Evolutionary conservation across 2,113 vertebrate species (phyloP).

Genomic region (Phrynosoma blainvillii): DNA sequence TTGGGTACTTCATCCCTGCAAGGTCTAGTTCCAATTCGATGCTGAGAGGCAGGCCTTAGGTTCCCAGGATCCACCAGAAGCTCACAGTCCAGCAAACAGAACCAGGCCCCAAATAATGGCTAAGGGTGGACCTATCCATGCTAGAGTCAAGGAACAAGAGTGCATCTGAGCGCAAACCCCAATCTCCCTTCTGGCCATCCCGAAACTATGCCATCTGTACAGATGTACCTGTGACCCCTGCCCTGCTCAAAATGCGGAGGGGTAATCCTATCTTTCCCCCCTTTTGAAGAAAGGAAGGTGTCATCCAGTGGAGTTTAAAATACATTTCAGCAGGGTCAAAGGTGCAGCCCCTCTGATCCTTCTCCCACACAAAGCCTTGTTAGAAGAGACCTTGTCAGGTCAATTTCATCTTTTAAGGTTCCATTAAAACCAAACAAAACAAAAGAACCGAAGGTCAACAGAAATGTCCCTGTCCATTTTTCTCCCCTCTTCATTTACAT

Average conservation of each 20-base stretch:
- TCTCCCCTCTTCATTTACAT: slow-evolving; percentile 15
- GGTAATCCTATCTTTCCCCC: background rate
- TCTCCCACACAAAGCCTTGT: slow-evolving; percentile 14
- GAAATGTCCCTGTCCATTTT: slow-evolving; percentile 1
- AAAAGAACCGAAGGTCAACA: slow-evolving; percentile 12
- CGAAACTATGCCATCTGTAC: background rate
- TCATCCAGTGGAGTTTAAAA: background rate
- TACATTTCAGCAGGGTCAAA: slow-evolving; percentile 39
- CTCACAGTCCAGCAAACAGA: background rate
- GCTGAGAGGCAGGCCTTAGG: too few species aligned
- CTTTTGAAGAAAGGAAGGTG: background rate
- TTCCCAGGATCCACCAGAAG: background rate
- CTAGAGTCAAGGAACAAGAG: background rate
- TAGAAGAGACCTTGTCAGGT: fast-evolving
- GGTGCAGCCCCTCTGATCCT: background rate
- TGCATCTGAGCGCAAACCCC: background rate
- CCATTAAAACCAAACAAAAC: background rate
- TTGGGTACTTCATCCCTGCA: too few species aligned
- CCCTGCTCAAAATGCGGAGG: background rate
- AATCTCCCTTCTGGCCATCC: background rate
- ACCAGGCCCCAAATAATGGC: too few species aligned
- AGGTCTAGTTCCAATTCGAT: too few species aligned
- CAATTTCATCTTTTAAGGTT: background rate
- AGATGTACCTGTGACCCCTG: background rate
- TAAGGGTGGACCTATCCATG: too few species aligned